Conservation (phyloP, 2,888 invertebrate genomes). For the Orthosia gracilis region DNA sequence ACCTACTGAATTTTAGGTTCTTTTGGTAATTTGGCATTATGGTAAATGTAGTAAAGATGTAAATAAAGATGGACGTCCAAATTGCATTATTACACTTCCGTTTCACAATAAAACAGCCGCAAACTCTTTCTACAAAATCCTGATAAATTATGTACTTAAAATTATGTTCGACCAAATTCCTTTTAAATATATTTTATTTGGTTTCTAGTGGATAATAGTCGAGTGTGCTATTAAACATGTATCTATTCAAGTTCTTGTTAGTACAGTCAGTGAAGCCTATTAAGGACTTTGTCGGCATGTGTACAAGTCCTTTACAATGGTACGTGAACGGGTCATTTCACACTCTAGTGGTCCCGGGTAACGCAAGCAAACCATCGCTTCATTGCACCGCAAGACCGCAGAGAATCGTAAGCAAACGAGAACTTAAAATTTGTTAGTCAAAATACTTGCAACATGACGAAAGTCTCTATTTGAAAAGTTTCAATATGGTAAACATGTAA, state of each 20-base stretch:
- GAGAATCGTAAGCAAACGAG: constrained; percentile 75
- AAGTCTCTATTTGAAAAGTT: not conserved
- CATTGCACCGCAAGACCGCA: constrained; percentile 82
- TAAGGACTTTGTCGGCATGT: constrained; percentile 81
- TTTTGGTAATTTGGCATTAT: not conserved
- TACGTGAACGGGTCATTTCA: constrained; percentile 84
- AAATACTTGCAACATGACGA: constrained; percentile 18
- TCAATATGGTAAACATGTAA: not conserved
- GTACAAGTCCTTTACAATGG: constrained; percentile 67
- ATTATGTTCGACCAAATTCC: constrained; percentile 43
- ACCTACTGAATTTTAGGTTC: not conserved
- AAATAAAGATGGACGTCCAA: constrained; percentile 13
- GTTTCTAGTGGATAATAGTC: constrained; percentile 74
- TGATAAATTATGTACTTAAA: constrained; percentile 47
- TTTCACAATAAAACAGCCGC: constrained; percentile 43
- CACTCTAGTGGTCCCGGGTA: constrained; percentile 81
- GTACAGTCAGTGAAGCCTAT: constrained; percentile 62
- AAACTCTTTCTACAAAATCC: constrained; percentile 55
- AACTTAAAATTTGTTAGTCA: constrained; percentile 13
- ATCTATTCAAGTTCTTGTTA: constrained; percentile 64
- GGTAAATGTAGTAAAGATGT: not conserved
- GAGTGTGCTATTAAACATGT: constrained; percentile 73
- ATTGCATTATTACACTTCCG: constrained; percentile 43
- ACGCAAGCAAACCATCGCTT: constrained; percentile 76
- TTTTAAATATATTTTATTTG: constrained; percentile 53